Percentiles rank a stretch among this genome's conserved stretches.
Conservation (phyloP, 2,888 invertebrate species). For the Nomada goodeniana region DNA sequence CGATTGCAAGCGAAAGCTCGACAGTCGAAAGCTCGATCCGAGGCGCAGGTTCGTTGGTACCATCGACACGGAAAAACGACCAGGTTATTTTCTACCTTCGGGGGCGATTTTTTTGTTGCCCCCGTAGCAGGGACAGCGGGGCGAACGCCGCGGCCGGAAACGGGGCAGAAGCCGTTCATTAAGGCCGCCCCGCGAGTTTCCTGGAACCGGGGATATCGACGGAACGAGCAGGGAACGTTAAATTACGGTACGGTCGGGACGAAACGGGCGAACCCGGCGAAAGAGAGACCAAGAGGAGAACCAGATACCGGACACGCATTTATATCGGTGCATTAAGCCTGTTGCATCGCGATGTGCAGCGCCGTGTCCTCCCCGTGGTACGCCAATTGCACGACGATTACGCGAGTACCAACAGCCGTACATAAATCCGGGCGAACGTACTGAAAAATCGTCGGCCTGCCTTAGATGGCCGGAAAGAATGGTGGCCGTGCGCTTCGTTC, state of each 20-base stretch:
- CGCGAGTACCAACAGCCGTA: constrained; percentile 58
- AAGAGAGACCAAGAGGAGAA: constrained; percentile 43
- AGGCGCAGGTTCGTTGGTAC: neutral
- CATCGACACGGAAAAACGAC: constrained; percentile 18
- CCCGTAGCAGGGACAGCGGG: constrained; percentile 1
- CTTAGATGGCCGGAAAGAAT: constrained; percentile 55
- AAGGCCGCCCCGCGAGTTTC: constrained; percentile 60
- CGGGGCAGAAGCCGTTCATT: constrained; percentile 65
- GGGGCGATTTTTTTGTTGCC: constrained; percentile 18
- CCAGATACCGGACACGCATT: constrained; percentile 74
- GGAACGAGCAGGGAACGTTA: constrained; percentile 60
- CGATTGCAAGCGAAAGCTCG: no score
- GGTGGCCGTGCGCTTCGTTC: constrained; percentile 25
- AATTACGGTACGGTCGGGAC: constrained; percentile 66
- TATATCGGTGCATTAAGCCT: constrained; percentile 74
- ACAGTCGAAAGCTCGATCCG: neutral
- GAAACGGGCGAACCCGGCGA: constrained; percentile 27
- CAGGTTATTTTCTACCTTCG: constrained; percentile 13
- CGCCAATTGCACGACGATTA: constrained; percentile 70
- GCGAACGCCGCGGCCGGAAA: constrained; percentile 63
- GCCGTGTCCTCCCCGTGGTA: constrained; percentile 56
- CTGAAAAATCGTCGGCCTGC: constrained; percentile 41
- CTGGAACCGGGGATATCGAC: constrained; percentile 68
- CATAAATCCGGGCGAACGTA: constrained; percentile 52
- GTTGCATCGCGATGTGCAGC: constrained; percentile 65